Percentiles rank a stretch among this genome's conserved stretches.
phyloP scores from a whole-genome alignment of 2,888 invertebrate genomes.

The Teleiodes luculella region DNA sequence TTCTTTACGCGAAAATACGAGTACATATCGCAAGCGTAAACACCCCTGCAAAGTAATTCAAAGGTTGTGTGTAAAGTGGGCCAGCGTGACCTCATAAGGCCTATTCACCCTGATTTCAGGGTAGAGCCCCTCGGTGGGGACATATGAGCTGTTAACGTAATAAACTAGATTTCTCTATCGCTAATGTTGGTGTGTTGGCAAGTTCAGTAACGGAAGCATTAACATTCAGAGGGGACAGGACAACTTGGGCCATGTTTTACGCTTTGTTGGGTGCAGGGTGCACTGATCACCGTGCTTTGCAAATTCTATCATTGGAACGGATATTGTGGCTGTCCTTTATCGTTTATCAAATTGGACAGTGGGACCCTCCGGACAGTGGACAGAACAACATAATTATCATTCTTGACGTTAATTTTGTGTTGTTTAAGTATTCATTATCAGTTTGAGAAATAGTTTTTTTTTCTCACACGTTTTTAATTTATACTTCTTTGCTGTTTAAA shows the following conservation, averaged over 20 bases:
- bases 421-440: neutral
- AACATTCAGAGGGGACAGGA: slow-evolving; percentile 6
- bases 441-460: no score
- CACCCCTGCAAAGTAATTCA: no score
- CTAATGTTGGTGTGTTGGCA: neutral
- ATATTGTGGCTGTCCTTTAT: neutral
- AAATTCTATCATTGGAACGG: slow-evolving; percentile 9
- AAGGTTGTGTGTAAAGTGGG: no score
- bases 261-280: neutral
- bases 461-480: no score
- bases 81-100: no score
- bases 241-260: slow-evolving; percentile 2
- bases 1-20: no score
- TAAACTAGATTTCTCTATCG: neutral
- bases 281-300: slow-evolving; percentile 5
- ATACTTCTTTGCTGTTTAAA: no score
- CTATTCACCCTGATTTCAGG: no score
- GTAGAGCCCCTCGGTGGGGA: no score
- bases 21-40: no score
- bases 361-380: neutral
- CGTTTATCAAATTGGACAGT: slow-evolving; percentile 3
- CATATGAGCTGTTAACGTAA: neutral
- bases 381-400: neutral
- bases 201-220: slow-evolving; percentile 10
- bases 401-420: neutral